A percentile compares a stretch with the other conserved stretches of the same genome.
Conservation (phyloP, 2,113 vertebrate genomes). For the Hemiscyllium ocellatum region DNA sequence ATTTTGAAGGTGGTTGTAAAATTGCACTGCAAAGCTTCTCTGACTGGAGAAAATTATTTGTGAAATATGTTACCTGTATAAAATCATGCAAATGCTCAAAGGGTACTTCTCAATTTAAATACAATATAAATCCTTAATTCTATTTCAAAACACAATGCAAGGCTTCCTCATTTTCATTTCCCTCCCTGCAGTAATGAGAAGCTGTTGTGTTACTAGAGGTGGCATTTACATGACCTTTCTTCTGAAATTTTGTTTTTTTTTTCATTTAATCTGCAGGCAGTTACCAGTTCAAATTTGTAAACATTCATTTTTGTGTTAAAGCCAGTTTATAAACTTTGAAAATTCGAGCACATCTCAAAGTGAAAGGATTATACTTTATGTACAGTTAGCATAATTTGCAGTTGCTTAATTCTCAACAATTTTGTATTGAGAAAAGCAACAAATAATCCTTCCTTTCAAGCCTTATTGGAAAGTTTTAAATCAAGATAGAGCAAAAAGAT, state of each 20-base stretch:
- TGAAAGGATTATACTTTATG: too few relatives aligned
- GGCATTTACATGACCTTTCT: not conserved
- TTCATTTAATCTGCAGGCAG: not conserved
- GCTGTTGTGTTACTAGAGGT: not conserved
- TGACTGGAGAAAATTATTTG: too few relatives aligned
- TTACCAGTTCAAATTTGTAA: not conserved
- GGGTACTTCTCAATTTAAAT: not conserved
- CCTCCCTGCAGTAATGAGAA: not conserved
- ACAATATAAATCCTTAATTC: not conserved
- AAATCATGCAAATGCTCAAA: not conserved
- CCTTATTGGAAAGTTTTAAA: not conserved
- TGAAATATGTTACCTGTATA: not conserved
- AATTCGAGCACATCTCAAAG: not conserved
- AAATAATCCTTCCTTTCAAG: not conserved
- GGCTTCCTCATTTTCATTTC: not conserved
- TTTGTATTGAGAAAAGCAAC: not conserved
- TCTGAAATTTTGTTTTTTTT: not conserved
- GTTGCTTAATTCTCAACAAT: not conserved
- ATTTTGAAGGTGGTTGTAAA: not conserved
- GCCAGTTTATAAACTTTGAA: not conserved
- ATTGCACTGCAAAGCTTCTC: not conserved
- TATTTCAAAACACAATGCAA: not conserved
- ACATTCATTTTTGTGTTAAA: not conserved
- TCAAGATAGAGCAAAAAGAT: not conserved
- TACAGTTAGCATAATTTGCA: not conserved